A percentile compares a stretch with the other conserved stretches of the same genome.
phyloP scores from a whole-genome alignment of 2,797 vertebrate species.

The Periophthalmus magnuspinnatus region DNA sequence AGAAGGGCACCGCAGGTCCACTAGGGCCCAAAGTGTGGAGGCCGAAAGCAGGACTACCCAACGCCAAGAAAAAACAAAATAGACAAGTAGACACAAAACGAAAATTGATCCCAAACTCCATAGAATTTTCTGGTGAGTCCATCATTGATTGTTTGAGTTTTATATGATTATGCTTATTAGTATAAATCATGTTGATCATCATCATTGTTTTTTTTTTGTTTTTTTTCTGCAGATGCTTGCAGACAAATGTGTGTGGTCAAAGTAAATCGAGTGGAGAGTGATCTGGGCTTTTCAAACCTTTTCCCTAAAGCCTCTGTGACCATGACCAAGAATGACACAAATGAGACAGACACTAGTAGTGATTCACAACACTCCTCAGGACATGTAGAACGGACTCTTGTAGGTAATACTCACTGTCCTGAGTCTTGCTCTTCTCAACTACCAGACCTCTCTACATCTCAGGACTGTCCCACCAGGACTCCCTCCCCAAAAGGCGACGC shows the following conservation, averaged over 20 bases:
- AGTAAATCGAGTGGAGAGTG: constrained; percentile 76
- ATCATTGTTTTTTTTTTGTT: constrained; percentile 6
- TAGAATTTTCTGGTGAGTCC: constrained; percentile 80
- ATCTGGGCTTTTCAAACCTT: constrained; percentile 56
- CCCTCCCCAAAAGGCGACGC: constrained; percentile 27
- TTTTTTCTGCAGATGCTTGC: constrained; percentile 66
- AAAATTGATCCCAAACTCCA: constrained; percentile 67
- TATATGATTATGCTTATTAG: not conserved
- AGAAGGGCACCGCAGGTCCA: constrained; percentile 55
- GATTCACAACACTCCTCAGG: constrained; percentile 46
- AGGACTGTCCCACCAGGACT: constrained; percentile 44
- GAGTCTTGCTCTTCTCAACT: constrained; percentile 45
- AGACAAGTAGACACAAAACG: constrained; percentile 66
- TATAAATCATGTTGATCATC: not conserved
- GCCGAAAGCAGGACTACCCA: constrained; percentile 53
- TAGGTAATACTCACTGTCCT: constrained; percentile 37
- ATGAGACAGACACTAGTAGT: constrained; percentile 25
- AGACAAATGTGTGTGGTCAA: constrained; percentile 82
- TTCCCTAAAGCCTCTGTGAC: constrained; percentile 29
- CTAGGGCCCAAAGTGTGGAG: constrained; percentile 75
- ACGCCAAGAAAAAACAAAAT: constrained; percentile 59
- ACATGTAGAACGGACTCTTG: constrained; percentile 40
- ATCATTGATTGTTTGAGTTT: not conserved
- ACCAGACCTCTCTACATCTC: constrained; percentile 47
- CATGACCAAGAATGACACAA: constrained; percentile 39